phyloP scores from a whole-genome alignment of 2,113 vertebrate genomes.

The Epinephelus cyanopodus region DNA sequence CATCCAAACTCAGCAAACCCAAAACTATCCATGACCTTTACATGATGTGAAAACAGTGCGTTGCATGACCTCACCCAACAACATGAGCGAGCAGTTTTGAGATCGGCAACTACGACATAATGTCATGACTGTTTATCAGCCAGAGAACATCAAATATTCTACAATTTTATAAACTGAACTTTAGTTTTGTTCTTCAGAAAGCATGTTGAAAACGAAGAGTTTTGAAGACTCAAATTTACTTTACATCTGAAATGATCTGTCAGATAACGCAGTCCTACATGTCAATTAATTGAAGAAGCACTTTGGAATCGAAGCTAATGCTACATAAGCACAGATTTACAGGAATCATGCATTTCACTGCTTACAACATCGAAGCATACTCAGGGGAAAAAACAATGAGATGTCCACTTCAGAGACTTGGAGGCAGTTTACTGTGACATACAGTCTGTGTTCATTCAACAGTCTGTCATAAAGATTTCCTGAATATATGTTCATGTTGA shows the following conservation, averaged over 20 bases:
- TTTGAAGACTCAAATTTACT: background rate
- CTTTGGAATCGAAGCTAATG: conserved; percentile 38
- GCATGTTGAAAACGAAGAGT: background rate
- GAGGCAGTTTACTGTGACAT: conserved; percentile 38
- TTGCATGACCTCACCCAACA: conserved; percentile 11
- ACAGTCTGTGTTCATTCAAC: conserved; percentile 6
- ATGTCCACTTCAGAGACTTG: background rate
- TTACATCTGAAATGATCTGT: conserved; percentile 30
- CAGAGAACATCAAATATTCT: background rate
- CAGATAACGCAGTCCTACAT: conserved; percentile 7
- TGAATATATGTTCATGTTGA: conserved; percentile 18
- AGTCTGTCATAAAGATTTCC: conserved; percentile 32
- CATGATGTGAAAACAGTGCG: background rate
- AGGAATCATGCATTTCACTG: conserved; percentile 59
- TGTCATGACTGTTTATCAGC: background rate
- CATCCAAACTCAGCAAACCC: conserved; percentile 9
- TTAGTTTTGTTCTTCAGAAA: background rate
- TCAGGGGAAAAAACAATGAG: conserved; percentile 27
- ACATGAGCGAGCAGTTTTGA: background rate
- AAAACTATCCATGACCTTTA: background rate
- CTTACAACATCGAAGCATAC: conserved; percentile 30
- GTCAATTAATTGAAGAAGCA: conserved; percentile 3
- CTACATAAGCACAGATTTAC: conserved; percentile 51
- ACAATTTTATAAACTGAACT: background rate
- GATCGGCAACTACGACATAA: conserved; percentile 9